phyloP scores from a whole-genome alignment of 2,888 invertebrate species.

The Drosophila conformis region DNA sequence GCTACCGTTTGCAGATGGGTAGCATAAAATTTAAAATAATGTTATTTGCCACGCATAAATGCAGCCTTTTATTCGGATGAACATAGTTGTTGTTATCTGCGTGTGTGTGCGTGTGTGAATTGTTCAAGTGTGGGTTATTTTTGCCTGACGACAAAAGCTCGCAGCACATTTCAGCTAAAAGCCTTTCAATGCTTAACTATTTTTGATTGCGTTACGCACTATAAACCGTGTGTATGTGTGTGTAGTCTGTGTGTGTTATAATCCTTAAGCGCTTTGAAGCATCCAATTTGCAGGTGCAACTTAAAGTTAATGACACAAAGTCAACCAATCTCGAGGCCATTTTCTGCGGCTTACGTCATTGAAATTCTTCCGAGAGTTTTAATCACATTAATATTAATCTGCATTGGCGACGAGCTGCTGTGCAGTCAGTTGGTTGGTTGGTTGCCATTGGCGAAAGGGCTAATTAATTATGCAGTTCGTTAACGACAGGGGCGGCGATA shows the following conservation, averaged over 20 bases:
- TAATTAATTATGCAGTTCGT: slow-evolving; percentile 64
- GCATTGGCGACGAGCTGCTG: slow-evolving; percentile 21
- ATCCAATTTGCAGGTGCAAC: slow-evolving; percentile 57
- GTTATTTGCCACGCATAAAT: slow-evolving; percentile 21
- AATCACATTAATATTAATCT: slow-evolving; percentile 65
- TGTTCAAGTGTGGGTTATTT: slow-evolving; percentile 22
- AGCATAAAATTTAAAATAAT: slow-evolving; percentile 50
- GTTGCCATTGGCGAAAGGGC: slow-evolving; percentile 33
- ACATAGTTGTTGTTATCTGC: neutral
- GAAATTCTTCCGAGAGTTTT: slow-evolving; percentile 8
- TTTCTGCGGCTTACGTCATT: slow-evolving; percentile 4
- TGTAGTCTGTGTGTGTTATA: slow-evolving; percentile 15
- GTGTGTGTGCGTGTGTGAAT: neutral
- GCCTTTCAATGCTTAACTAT: slow-evolving; percentile 77
- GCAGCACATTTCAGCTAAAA: slow-evolving; percentile 67
- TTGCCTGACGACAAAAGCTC: slow-evolving; percentile 43
- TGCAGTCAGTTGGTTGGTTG: slow-evolving; percentile 6
- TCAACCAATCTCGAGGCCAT: slow-evolving; percentile 31
- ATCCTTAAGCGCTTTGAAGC: slow-evolving; percentile 39
- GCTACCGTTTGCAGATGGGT: slow-evolving; percentile 7
- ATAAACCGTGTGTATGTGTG: slow-evolving; percentile 48
- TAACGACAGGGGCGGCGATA: slow-evolving; percentile 15
- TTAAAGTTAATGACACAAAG: slow-evolving; percentile 72
- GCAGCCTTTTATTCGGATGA: neutral
- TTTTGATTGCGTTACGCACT: slow-evolving; percentile 72